Evolutionary conservation across 37 sponge, comb jelly and placozoan genomes (phyloP).

Genomic region (Chondrosia reniformis): DNA sequence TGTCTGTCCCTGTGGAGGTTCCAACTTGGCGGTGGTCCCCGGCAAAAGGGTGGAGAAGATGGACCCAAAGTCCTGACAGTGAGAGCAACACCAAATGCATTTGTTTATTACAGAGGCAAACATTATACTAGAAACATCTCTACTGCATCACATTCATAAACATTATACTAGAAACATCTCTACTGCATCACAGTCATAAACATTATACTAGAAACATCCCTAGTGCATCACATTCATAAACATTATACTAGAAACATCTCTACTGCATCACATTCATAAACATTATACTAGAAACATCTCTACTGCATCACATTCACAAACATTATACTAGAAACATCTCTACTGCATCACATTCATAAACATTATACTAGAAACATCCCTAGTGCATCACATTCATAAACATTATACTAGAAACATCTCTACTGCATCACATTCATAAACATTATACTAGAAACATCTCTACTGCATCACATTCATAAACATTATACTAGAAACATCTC

Average conservation of each 20-base stretch:
- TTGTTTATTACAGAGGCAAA: background rate
- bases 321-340: no score
- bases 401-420: background rate
- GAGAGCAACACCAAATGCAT: background rate
- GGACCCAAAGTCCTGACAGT: constrained; percentile 89
- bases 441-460: no score
- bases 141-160: no score
- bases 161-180: background rate
- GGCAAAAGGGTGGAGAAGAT: constrained; percentile 95
- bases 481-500: background rate
- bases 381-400: no score
- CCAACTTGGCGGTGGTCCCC: constrained; percentile 80
- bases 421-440: background rate
- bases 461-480: no score
- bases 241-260: no score
- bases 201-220: no score
- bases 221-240: no score
- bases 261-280: no score
- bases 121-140: no score
- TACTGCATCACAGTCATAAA: background rate
- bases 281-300: background rate
- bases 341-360: no score
- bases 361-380: no score
- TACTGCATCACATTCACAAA: background rate
- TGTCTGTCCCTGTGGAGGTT: constrained; percentile 79